Conservation (phyloP, 2,113 vertebrate genomes). For the Seriola dumerili region DNA sequence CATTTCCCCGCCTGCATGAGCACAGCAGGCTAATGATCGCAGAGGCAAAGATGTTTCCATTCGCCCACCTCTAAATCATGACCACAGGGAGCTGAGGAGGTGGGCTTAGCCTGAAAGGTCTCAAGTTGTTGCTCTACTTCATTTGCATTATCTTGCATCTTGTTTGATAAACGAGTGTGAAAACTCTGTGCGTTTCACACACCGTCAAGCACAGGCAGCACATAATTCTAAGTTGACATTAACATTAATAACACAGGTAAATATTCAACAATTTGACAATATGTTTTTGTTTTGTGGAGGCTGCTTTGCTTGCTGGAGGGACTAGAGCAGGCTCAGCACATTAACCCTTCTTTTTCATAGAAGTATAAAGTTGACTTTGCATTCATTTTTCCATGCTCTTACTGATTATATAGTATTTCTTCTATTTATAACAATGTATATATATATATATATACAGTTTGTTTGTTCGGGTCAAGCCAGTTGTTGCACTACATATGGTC, state of each 20-base stretch:
- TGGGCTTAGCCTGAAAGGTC: constrained; percentile 9
- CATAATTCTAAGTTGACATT: background rate
- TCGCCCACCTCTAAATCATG: constrained; percentile 19
- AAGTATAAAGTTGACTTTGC: no score
- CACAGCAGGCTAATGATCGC: constrained; percentile 35
- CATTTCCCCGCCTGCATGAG: constrained; percentile 11
- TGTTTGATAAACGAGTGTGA: background rate
- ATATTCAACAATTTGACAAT: background rate
- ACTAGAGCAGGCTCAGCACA: background rate
- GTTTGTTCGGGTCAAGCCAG: background rate
- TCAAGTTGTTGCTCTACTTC: background rate
- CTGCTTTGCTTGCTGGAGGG: background rate
- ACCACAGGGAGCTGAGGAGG: constrained; percentile 31
- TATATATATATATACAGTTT: no score
- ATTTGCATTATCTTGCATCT: background rate
- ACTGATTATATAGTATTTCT: no score
- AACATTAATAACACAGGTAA: background rate
- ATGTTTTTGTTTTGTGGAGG: background rate
- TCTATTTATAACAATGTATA: no score
- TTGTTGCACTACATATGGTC: background rate
- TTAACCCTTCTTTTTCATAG: background rate
- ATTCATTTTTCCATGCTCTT: background rate
- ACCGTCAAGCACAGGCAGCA: background rate
- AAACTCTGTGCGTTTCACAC: background rate
- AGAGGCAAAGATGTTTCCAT: constrained; percentile 36